phyloP scores from a whole-genome alignment of 2,888 invertebrate genomes.

The Laothoe populi region DNA sequence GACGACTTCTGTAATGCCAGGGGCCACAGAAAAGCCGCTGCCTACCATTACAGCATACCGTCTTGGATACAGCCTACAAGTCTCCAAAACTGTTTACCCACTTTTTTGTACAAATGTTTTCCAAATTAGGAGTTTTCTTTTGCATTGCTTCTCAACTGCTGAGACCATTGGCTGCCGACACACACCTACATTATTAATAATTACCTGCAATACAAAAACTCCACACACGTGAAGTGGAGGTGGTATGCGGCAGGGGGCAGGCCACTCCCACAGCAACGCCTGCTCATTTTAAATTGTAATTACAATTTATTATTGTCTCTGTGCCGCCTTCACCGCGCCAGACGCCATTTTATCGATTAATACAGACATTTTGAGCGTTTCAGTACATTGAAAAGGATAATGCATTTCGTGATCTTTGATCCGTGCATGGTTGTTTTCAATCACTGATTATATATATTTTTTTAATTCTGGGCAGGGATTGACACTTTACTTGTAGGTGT shows the following conservation, averaged over 20 bases:
- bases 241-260: conserved; percentile 69
- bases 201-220: conserved; percentile 73
- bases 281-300: conserved; percentile 85
- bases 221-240: conserved; percentile 71
- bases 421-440: not conserved
- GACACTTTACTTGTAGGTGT: not conserved
- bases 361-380: conserved; percentile 34
- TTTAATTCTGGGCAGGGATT: not conserved
- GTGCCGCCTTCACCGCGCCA: conserved; percentile 77
- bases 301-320: conserved; percentile 85
- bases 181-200: conserved; percentile 56
- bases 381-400: conserved; percentile 22
- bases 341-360: conserved; percentile 82
- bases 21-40: too few species aligned
- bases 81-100: not conserved
- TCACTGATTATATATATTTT: not conserved
- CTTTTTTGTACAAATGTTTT: conserved; percentile 10
- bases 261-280: conserved; percentile 81
- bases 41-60: too few species aligned
- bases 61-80: too few species aligned
- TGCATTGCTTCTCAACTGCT: conserved; percentile 10
- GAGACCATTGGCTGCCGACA: conserved; percentile 23
- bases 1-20: not conserved
- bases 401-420: conserved; percentile 20
- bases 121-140: conserved; percentile 24